Conservation (phyloP, 2,113 vertebrate genomes). For the Pomatorhinus ruficollis region DNA sequence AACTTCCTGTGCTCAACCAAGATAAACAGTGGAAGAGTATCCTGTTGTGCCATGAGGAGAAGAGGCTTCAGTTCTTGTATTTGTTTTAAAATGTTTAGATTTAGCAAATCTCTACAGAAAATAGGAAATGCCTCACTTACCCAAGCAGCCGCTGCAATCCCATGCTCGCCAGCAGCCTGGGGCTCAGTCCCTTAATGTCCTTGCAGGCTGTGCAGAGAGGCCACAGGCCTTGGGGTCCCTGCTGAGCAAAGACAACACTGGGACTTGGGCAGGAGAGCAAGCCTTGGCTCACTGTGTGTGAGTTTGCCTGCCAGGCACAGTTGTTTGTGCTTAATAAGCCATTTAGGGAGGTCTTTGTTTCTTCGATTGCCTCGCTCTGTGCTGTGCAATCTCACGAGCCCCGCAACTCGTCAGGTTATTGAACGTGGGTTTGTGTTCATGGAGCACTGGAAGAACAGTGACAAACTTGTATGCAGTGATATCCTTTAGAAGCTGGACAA, state of each 20-base stretch:
- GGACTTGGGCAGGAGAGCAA: background rate
- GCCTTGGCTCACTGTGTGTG: background rate
- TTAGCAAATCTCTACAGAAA: background rate
- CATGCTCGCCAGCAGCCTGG: background rate
- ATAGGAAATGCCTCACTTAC: background rate
- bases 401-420: background rate
- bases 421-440: background rate
- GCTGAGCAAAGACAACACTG: background rate
- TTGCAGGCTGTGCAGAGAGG: background rate
- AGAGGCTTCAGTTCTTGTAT: background rate
- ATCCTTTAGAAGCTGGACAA: background rate
- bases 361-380: rapidly evolving
- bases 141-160: background rate
- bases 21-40: constrained; percentile 12
- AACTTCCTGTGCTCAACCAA: background rate
- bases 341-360: background rate
- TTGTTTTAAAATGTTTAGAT: constrained; percentile 13
- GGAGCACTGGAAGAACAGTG: background rate
- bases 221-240: background rate
- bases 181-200: background rate
- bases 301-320: background rate
- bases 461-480: background rate
- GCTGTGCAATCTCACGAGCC: rapidly evolving
- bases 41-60: background rate
- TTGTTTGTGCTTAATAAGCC: background rate